Evolutionary conservation across 2,113 vertebrate genomes (phyloP).

Genomic region (Aix galericulata): DNA sequence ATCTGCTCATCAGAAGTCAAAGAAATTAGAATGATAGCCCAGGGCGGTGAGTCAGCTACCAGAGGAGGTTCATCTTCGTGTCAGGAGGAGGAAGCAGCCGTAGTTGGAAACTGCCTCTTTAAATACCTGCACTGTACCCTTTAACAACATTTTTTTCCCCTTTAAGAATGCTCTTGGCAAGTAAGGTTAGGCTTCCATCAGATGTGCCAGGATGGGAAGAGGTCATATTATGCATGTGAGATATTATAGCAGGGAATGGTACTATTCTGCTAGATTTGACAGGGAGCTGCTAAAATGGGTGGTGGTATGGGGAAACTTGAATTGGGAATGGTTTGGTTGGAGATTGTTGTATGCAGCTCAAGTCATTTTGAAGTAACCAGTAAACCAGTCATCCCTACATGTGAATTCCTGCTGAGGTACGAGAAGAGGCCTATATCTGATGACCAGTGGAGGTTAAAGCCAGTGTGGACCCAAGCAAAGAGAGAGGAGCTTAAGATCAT

Average conservation of each 20-base stretch:
- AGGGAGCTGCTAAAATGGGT: background rate
- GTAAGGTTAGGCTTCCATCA: background rate
- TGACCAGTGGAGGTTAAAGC: background rate
- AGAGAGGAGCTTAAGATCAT: background rate
- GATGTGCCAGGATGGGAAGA: background rate
- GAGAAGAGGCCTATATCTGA: background rate
- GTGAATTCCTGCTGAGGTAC: background rate
- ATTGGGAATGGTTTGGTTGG: background rate
- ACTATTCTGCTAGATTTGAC: background rate
- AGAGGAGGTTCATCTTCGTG: background rate
- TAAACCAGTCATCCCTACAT: background rate
- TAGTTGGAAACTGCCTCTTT: background rate
- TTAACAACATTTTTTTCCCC: background rate
- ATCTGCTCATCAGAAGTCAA: slow-evolving; percentile 22
- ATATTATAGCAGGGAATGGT: background rate
- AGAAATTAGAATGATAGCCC: background rate
- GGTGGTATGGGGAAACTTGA: background rate
- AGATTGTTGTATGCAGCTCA: background rate
- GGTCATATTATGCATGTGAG: background rate
- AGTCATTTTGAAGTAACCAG: background rate
- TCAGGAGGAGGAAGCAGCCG: background rate
- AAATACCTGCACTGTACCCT: background rate
- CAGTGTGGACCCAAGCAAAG: background rate
- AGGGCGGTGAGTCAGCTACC: slow-evolving; percentile 13
- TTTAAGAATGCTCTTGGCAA: background rate